Conservation (phyloP, 2,113 vertebrate species). For the Pungitius pungitius region DNA sequence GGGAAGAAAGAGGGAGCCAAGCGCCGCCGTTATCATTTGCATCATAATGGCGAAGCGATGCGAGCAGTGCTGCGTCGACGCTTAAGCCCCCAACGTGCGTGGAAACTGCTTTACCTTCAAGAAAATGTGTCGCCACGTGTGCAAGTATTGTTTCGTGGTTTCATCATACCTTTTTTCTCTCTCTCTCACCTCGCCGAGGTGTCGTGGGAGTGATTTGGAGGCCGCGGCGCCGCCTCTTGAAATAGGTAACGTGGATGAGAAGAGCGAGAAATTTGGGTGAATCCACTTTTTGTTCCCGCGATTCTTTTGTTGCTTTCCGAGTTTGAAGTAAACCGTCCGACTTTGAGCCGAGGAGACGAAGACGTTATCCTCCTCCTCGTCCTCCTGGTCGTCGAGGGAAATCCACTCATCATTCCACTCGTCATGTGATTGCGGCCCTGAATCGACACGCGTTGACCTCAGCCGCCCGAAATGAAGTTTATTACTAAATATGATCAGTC, state of each 20-base stretch:
- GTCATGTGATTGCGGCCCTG: no score
- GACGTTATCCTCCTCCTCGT: neutral
- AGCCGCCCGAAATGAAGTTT: conserved; percentile 55
- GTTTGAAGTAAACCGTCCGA: conserved; percentile 24
- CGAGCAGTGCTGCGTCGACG: conserved; percentile 64
- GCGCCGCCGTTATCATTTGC: conserved; percentile 77
- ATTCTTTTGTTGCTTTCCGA: conserved; percentile 8
- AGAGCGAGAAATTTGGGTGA: conserved; percentile 11
- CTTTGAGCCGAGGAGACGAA: neutral
- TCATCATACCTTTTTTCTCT: conserved; percentile 64
- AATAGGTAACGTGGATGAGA: conserved; percentile 37
- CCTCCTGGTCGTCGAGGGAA: neutral
- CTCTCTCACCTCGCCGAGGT: conserved; percentile 31
- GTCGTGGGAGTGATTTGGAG: conserved; percentile 59
- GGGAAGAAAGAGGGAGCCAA: conserved; percentile 50
- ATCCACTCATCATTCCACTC: no score
- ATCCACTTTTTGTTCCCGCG: conserved; percentile 16
- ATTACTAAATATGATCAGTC: conserved; percentile 26
- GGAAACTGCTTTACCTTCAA: conserved; percentile 76
- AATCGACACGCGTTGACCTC: no score
- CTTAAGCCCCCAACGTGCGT: conserved; percentile 72
- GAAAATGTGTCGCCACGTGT: conserved; percentile 66
- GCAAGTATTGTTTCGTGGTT: conserved; percentile 65
- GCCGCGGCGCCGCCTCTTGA: conserved; percentile 38
- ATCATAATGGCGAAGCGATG: conserved; percentile 78